Evolutionary conservation across 2,888 invertebrate species (phyloP).

Genomic region (Yponomeuta plumbellus): DNA sequence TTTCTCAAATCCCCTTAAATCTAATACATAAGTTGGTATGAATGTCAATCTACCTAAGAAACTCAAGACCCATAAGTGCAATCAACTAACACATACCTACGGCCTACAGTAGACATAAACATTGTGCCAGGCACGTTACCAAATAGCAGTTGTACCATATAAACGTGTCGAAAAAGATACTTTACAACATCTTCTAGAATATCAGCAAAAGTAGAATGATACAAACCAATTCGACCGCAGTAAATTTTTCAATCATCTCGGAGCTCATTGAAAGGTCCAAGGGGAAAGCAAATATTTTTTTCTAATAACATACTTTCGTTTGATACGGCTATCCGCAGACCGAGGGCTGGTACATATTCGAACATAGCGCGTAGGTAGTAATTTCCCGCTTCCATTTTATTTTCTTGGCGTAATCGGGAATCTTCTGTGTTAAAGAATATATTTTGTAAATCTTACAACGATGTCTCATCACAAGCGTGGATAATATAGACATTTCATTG

Average conservation of each 20-base stretch:
- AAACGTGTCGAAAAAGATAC: neutral
- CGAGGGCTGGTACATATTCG: slow-evolving; percentile 17
- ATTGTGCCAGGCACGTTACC: too few relatives aligned
- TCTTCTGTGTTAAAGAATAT: too few relatives aligned
- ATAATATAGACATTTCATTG: neutral
- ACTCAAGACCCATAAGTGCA: too few relatives aligned
- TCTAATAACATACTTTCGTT: slow-evolving; percentile 29
- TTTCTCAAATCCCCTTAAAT: too few relatives aligned
- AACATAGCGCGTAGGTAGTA: slow-evolving; percentile 20
- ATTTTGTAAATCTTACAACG: too few relatives aligned
- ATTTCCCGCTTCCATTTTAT: slow-evolving; percentile 27
- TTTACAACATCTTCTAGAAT: slow-evolving; percentile 10
- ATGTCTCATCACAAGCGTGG: too few relatives aligned
- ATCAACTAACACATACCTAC: too few relatives aligned
- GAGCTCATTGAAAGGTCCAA: slow-evolving; percentile 24
- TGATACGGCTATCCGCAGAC: slow-evolving; percentile 22
- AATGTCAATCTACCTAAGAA: too few relatives aligned
- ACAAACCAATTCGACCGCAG: slow-evolving; percentile 32
- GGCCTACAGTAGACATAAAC: too few relatives aligned
- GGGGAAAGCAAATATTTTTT: slow-evolving; percentile 28
- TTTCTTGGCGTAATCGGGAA: slow-evolving; percentile 4
- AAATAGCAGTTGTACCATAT: too few relatives aligned
- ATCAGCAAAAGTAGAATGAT: slow-evolving; percentile 25
- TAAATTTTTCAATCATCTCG: slow-evolving; percentile 38
- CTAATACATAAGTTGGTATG: too few relatives aligned